These are phyloP conservation scores for Poecilobothrus nobilitatus DNA, from an alignment of 2,888 invertebrate genomes.

Conservation along the genomic window DNA sequence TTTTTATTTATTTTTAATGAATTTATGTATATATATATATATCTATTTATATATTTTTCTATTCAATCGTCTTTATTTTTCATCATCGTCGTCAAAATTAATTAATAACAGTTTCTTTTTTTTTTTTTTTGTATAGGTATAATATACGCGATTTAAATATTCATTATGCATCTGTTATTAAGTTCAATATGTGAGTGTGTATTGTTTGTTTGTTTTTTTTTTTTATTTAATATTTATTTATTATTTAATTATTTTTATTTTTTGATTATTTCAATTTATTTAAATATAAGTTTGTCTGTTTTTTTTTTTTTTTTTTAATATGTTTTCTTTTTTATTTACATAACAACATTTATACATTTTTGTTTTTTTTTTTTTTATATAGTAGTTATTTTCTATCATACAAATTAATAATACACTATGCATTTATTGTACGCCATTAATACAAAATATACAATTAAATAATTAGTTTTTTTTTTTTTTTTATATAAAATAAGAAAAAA, in stretches of 20 bases:
- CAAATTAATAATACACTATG: background rate
- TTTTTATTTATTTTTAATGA: too few species aligned
- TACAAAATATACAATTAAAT: background rate
- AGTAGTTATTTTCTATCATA: background rate
- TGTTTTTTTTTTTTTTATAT: background rate
- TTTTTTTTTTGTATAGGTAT: too few species aligned
- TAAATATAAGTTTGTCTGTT: too few species aligned
- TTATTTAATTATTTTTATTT: background rate
- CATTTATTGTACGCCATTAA: background rate
- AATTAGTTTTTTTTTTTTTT: background rate
- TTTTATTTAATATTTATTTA: background rate
- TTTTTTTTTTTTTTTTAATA: too few species aligned
- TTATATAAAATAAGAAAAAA: background rate
- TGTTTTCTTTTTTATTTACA: background rate
- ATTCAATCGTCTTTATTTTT: too few species aligned
- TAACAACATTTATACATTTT: slow-evolving; percentile 1
- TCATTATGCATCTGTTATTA: too few species aligned
- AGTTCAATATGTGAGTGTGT: background rate
- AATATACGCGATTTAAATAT: too few species aligned
- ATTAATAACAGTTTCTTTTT: too few species aligned
- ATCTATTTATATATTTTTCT: too few species aligned
- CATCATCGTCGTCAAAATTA: too few species aligned
- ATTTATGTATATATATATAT: too few species aligned
- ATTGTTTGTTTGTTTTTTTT: background rate
- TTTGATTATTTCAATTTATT: background rate